A percentile compares a stretch with the other conserved stretches of the same genome.
Conservation (phyloP, 2,888 invertebrate species). For the Sicus ferrugineus region DNA sequence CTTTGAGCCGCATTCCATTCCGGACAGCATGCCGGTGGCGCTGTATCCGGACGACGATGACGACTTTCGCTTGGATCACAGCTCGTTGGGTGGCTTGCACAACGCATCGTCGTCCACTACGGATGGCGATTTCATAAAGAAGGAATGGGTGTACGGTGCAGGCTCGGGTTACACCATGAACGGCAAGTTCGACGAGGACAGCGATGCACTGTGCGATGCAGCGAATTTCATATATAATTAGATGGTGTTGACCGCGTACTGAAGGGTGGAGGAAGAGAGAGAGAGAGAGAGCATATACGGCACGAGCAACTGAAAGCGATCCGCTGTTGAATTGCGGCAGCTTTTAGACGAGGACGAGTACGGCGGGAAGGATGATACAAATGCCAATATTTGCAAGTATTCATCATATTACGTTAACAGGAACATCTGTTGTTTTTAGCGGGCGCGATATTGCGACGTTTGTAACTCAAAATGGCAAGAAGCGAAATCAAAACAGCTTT, state of each 20-base stretch:
- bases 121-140: conserved; percentile 63
- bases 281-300: background rate
- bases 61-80: conserved; percentile 62
- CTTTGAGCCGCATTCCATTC: conserved; percentile 62
- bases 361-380: conserved; percentile 35
- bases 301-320: background rate
- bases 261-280: conserved; percentile 7
- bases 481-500: background rate
- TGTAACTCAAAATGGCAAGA: background rate
- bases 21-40: conserved; percentile 62
- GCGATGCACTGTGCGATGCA: conserved; percentile 62
- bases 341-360: background rate
- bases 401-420: conserved; percentile 35
- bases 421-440: conserved; percentile 31
- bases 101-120: conserved; percentile 61
- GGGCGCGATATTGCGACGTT: conserved; percentile 9
- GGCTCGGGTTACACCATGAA: conserved; percentile 61
- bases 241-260: conserved; percentile 37
- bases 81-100: conserved; percentile 57
- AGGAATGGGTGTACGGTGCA: conserved; percentile 63
- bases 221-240: conserved; percentile 63
- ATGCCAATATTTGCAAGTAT: conserved; percentile 47
- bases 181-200: conserved; percentile 62
- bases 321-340: background rate
- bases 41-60: conserved; percentile 62